Percentiles rank a stretch among this genome's conserved stretches.
These are phyloP conservation scores for Syndactyla subalaris DNA, from an alignment of 2,797 vertebrate genomes.

Conservation along the genomic window DNA sequence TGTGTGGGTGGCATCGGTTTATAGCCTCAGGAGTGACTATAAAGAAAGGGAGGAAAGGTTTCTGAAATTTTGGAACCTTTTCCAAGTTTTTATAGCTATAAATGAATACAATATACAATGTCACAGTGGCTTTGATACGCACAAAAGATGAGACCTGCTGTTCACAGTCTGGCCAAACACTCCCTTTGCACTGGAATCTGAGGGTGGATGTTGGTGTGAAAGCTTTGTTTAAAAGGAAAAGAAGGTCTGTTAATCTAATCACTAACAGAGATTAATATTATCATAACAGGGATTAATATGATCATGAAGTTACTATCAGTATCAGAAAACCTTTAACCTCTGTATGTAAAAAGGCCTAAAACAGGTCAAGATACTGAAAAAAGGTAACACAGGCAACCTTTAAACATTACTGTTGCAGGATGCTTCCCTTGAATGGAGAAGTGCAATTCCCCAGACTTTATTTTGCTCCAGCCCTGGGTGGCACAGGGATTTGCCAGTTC, in stretches of 20 bases:
- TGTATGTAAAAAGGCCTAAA: background rate
- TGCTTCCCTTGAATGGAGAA: fast-evolving
- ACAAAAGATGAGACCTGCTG: background rate
- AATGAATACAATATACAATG: background rate
- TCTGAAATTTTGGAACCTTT: background rate
- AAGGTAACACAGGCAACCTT: background rate
- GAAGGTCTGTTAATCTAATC: background rate
- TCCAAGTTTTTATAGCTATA: background rate
- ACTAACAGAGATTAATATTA: background rate
- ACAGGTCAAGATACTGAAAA: background rate
- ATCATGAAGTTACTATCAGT: background rate
- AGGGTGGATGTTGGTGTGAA: background rate
- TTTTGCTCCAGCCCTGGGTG: background rate
- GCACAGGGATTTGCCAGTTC: background rate
- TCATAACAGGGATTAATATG: background rate
- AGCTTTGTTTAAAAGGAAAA: background rate
- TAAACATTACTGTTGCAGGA: background rate
- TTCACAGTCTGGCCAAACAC: background rate
- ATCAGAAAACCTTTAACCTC: background rate
- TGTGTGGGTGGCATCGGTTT: fast-evolving
- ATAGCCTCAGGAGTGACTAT: background rate
- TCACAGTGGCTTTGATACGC: background rate
- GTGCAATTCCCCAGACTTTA: fast-evolving
- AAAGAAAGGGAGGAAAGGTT: background rate
- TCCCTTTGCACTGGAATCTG: background rate